phyloP scores from a whole-genome alignment of 2,797 vertebrate genomes.

The Champsocephalus esox region DNA sequence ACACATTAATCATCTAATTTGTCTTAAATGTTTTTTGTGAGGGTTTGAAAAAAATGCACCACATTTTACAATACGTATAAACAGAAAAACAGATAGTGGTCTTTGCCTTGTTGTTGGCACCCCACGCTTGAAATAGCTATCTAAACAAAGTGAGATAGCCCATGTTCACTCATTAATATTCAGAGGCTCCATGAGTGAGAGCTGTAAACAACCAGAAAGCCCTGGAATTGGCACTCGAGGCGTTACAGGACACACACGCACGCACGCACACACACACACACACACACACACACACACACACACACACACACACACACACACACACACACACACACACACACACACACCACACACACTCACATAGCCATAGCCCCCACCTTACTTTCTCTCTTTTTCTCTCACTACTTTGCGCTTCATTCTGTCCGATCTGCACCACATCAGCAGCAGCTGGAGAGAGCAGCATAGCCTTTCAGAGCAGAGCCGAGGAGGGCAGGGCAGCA shows the following conservation, averaged over 20 bases:
- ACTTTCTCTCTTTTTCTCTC: constrained; percentile 37
- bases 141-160: constrained; percentile 38
- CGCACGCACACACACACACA: no score
- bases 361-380: constrained; percentile 28
- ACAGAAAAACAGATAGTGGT: constrained; percentile 12
- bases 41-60: neutral
- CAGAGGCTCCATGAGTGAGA: constrained; percentile 70
- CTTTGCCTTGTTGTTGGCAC: constrained; percentile 23
- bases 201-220: constrained; percentile 76
- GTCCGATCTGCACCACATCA: constrained; percentile 71
- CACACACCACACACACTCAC: constrained; percentile 2
- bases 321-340: no score
- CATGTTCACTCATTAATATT: constrained; percentile 75
- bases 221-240: constrained; percentile 65
- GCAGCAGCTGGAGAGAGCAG: constrained; percentile 75
- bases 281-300: no score
- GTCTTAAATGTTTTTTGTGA: neutral
- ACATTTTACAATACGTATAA: neutral
- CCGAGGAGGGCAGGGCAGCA: constrained; percentile 62
- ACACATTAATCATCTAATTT: neutral
- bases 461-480: constrained; percentile 63
- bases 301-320: no score
- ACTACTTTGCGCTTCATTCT: constrained; percentile 41
- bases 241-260: constrained; percentile 32
- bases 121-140: constrained; percentile 41